Conservation (phyloP, 2,113 vertebrate genomes). For the Ictalurus punctatus region DNA sequence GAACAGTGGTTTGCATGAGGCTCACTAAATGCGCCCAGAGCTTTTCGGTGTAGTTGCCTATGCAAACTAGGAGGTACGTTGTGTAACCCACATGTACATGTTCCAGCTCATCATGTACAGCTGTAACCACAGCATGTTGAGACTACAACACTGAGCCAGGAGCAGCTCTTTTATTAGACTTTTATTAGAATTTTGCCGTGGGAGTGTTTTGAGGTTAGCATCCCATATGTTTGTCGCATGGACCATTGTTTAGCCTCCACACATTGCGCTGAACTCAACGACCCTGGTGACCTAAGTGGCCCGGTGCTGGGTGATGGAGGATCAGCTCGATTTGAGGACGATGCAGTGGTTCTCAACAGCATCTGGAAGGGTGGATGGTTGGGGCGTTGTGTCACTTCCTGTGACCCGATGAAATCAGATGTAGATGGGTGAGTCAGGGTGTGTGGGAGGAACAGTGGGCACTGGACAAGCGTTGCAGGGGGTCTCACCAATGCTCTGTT, state of each 20-base stretch:
- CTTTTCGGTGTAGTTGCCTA: constrained; percentile 6
- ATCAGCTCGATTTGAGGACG: neutral
- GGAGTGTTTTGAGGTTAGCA: constrained; percentile 25
- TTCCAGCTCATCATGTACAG: neutral
- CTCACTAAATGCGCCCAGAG: neutral
- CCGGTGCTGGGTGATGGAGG: constrained; percentile 1
- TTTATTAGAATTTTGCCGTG: constrained; percentile 12
- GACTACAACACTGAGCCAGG: constrained; percentile 6
- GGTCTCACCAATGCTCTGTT: neutral
- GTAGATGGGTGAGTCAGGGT: constrained; percentile 47
- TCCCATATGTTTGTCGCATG: constrained; percentile 15
- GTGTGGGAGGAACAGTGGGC: constrained; percentile 21
- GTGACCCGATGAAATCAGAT: constrained; percentile 39
- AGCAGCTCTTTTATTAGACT: neutral
- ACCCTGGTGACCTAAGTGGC: constrained; percentile 12
- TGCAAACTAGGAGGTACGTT: constrained; percentile 9
- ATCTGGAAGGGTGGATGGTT: constrained; percentile 30
- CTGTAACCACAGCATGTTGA: constrained; percentile 27
- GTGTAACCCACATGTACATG: neutral
- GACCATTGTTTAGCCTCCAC: constrained; percentile 34
- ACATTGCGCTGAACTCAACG: constrained; percentile 33
- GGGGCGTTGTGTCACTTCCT: constrained; percentile 50
- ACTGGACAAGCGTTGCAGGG: constrained; percentile 24
- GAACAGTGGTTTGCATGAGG: neutral
- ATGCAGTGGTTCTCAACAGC: neutral